Base-by-base conservation (phyloP, 1,140 invertebrate genomes). In the Drosophila repletoides region DNA sequence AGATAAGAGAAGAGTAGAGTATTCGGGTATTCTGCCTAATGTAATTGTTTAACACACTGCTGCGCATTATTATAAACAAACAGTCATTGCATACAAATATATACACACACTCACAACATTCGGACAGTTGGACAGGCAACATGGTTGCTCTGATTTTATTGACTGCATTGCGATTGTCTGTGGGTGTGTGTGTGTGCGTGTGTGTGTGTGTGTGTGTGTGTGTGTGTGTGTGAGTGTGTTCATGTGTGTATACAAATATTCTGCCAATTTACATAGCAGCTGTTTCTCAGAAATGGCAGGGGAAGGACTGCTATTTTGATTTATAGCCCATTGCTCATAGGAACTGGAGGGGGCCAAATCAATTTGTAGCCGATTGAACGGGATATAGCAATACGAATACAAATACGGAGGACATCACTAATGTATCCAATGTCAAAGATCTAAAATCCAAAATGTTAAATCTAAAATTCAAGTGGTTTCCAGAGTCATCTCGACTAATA, bases 1-100 rank as follows among this genome's bases (percentile, higher is more conserved):
- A 56, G 65, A 46, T 64, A 58, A 53, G 67, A n/a, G n/a, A n/a
- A n/a, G n/a, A n/a, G n/a, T n/a, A n/a, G n/a, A n/a, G n/a, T n/a
- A n/a, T n/a, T n/a, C n/a, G n/a, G n/a, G n/a, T n/a, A n/a, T n/a
- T 55, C 12, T 28, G 40, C 28, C 79, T 83, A 75, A 75, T 84
- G 66, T 84, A 86, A 84, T 84, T 84, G 79, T 84, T 84, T 75
- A 86, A 84, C 79, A 71, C 74, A 83, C 80, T 74, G 41, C 70
- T 67, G 79, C 48, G 74, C 79, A 84, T 74, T 83, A 83, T 83
- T 84, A 74, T 83, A 83, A 84, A 84, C 77, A 83, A 83, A 79
- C 76, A n/a, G 59, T 26, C 41, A 43, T 0, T 21, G 12, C 31
- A 61, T 31, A 61, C 52, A 53, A 22, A 49, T 15, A 60, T 15